Evolutionary conservation across 2,113 vertebrate genomes (phyloP).

Genomic region (Heteronetta atricapilla): DNA sequence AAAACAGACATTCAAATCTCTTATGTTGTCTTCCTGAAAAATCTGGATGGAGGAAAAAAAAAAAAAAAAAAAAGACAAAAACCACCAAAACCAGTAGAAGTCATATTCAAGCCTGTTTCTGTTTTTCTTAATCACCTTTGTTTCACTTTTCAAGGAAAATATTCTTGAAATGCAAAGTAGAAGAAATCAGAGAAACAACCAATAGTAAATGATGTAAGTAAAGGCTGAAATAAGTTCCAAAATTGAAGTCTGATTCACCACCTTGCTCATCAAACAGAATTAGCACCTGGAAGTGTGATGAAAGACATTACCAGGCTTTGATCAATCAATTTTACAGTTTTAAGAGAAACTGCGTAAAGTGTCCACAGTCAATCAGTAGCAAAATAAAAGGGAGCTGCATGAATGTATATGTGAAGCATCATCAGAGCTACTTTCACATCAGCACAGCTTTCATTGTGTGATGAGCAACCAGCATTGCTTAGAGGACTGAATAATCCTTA

Average conservation of each 20-base stretch:
- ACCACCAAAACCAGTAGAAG: neutral
- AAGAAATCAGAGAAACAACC: neutral
- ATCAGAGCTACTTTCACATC: neutral
- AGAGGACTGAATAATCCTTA: neutral
- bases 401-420: neutral
- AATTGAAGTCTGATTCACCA: neutral
- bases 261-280: conserved; percentile 27
- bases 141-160: neutral
- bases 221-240: neutral
- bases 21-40: neutral
- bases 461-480: neutral
- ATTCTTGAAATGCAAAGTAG: neutral
- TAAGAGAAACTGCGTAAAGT: neutral
- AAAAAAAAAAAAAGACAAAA: neutral
- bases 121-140: neutral
- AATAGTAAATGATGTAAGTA: neutral
- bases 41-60: neutral
- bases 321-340: neutral
- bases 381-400: neutral
- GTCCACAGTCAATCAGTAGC: neutral
- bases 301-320: neutral
- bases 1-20: neutral
- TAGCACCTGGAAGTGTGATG: neutral
- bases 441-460: neutral
- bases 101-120: neutral